Evolutionary conservation across 2,888 invertebrate genomes (phyloP), one percentile per base, ranked within the genome.

Genomic region (Thereva unica): DNA sequence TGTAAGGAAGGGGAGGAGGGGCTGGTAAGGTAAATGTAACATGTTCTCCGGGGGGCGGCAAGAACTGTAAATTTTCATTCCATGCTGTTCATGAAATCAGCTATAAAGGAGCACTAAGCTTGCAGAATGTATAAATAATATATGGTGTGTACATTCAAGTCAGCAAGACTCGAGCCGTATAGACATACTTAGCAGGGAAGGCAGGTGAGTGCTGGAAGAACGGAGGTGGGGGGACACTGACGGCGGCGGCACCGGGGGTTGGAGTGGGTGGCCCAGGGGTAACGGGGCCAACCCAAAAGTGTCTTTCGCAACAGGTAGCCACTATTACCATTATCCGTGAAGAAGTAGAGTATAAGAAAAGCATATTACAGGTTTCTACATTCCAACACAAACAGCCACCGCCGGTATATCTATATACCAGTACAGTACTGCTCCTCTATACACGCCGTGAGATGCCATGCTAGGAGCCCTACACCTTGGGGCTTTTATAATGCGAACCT

Each of bases 91-190:
- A 50, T 68, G 68, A 68, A 65, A 68, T 68, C 66, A 68, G 68
- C 68, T 57, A 66, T 68, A 68, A 68, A 68, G 68, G 68, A 68
- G 50, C 66, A 55, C 61, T 59, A 63, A 68, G 66, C 66, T 66
- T 68, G 68, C 55, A 68, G 61, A 66, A 68, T 61, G 59, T 66
- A 68, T 68, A 68, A 68, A 68, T 68, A 66, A 68, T 66, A 66
- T 68, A 68, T 68, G 66, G 57, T 64, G 55, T 54, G 61, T 67
- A 63, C 55, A 67, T 52, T 57, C 34, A 52, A 57, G 59, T 59
- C 50, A 50, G 66, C 50, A 41, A 44, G 23, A 44, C 50, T 50
- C 38, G 35, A 49, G 23, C 40, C 50, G 35, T 50, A 41, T 12
- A 50, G 49, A 50, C 10, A 7, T 41, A 50, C 50, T 61, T 61